Evolutionary conservation across 2,888 invertebrate species (phyloP), one percentile per base, ranked within the genome.

Genomic region (Drosophila mimetica): DNA sequence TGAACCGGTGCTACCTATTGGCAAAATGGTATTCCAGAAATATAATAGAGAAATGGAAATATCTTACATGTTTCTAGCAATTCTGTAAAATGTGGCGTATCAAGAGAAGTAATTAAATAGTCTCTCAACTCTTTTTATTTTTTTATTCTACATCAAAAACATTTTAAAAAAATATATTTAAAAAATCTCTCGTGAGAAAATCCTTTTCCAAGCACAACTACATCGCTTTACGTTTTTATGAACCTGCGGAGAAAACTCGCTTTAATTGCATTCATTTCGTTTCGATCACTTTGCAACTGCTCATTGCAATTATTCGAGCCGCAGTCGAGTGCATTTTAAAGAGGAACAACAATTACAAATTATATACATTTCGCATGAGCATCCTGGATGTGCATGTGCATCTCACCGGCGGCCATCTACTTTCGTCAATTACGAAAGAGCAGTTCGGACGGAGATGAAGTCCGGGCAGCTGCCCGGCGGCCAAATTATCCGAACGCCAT

Each of bases 401-500:
- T 52, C 65, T 70, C 60, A 54, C 70, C 61, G 66, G 57, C 34
- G 83, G 77, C 64, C 47, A 69, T 77, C 74, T 77, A 79, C 86
- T 86, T 84, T 84, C 84, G 65, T 84, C 84, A 84, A 86, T 86
- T 86, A 86, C 64, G 77, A 71, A 67, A 71, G 72, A 72, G 58
- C 48, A 46, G 57, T 16, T 22, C 36, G 32, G 22, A 14, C 14
- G 39, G 66, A 25, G 32, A 14, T 44, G 22, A 50, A 48, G 46
- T 41, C 39, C 22, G 51, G 58, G 37, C 67, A 57, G 44, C 52
- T 76, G 78, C 77, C 88, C 75, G 71, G 46, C 64, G 81, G 81
- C 71, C 63, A 89, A 88, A 87, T 89, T 81, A 79, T 81, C 74
- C 73, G 75, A 74, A 77, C 72, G 76, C 86, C 87, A 89, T 86